Percentiles rank a stretch among this genome's conserved stretches.
phyloP scores from a whole-genome alignment of 1,140 invertebrate species.

The Tetragnatha versicolor region DNA sequence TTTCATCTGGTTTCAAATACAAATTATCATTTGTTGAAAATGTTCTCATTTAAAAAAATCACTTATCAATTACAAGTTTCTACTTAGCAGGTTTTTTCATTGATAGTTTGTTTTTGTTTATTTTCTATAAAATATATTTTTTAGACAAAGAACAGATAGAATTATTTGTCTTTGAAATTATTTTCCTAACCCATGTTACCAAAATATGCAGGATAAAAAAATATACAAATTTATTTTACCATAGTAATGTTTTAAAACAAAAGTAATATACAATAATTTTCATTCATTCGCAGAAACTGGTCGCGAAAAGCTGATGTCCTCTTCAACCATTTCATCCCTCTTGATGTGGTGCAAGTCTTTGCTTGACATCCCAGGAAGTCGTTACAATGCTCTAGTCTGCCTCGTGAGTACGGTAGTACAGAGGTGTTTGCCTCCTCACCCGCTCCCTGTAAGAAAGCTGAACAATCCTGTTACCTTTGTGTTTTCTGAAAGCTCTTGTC shows the following conservation, averaged over 20 bases:
- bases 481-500: conserved; percentile 42
- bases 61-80: too few relatives aligned
- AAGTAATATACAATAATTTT: background rate
- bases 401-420: conserved; percentile 54
- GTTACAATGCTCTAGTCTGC: conserved; percentile 40
- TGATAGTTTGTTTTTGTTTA: too few relatives aligned
- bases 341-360: conserved; percentile 40
- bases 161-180: too few relatives aligned
- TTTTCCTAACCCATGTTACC: too few relatives aligned
- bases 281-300: conserved; percentile 44
- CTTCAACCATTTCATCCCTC: conserved; percentile 32
- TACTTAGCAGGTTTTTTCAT: too few relatives aligned
- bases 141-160: too few relatives aligned
- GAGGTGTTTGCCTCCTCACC: conserved; percentile 51
- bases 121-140: too few relatives aligned
- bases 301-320: conserved; percentile 35
- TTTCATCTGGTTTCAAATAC: background rate
- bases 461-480: conserved; percentile 53
- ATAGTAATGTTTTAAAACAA: background rate
- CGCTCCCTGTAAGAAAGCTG: conserved; percentile 42
- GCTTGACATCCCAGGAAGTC: conserved; percentile 14
- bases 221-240: too few relatives aligned
- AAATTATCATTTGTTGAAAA: background rate
- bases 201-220: too few relatives aligned
- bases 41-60: background rate